Base-by-base conservation (phyloP, 2,113 vertebrate species). In the Hassar affinis region DNA sequence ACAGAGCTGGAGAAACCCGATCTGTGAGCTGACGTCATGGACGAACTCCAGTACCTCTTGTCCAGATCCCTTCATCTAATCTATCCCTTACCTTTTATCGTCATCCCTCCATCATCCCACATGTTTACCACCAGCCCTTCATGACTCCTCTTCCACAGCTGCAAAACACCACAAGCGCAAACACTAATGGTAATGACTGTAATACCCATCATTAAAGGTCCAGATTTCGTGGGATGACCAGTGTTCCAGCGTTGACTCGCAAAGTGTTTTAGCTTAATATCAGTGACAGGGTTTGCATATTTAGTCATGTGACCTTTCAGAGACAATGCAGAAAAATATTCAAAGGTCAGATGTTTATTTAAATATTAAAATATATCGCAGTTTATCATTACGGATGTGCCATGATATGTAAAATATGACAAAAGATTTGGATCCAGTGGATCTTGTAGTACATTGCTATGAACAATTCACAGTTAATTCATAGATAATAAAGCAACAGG, bases 1-100 rank as follows among this genome's bases (percentile, higher is more conserved):
- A 88, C 59, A 81, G 86, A 89, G 87, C 84, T 11, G 15, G 86
- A 78, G 88, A 81, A 93, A 93, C 89, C 54, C 49, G 92, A 94
- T 87, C 87, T 79, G 33, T 11, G 0, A 22, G 56, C 84, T 76
- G 84, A 92, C 88, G 90, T 93, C 92, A 93, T n/a, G 49, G 78
- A 49, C 85, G 86, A 84, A 86, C 87, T 86, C 69, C 62, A 85
- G 85, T 88, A 88, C 84, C 81, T 84, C 86, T 66, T 82, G 49
- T 33, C 56, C 54, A 66, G 62, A 80, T 85, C 76, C 78, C 68
- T 78, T 90, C 80, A 88, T 80, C 68, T 83, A 83, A 85, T 84
- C 78, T 49, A 54, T 38, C 71, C 61, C 6, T 49, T 66, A 74
- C 17, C 1, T 47, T 42, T 78, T 68, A 25, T 25, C 20, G 52